Conservation (phyloP, 2,797 vertebrate genomes). For the Remorina albescens region DNA sequence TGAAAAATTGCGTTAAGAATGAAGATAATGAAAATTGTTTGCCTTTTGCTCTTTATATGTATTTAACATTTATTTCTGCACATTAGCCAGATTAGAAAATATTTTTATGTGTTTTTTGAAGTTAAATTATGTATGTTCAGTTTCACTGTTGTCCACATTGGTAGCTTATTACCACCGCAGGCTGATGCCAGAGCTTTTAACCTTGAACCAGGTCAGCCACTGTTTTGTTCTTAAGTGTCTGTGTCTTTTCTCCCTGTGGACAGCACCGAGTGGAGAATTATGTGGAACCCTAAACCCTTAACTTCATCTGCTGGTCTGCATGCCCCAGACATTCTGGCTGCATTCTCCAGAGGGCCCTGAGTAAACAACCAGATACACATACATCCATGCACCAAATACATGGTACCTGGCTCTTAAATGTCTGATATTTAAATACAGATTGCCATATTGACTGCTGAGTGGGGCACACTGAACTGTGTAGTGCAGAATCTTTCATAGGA, state of each 20-base stretch:
- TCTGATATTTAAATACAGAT: constrained; percentile 44
- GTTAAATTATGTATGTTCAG: not conserved
- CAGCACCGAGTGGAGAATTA: constrained; percentile 59
- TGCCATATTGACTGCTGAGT: constrained; percentile 8
- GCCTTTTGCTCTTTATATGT: not conserved
- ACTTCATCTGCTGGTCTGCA: constrained; percentile 66
- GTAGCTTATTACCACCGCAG: constrained; percentile 21
- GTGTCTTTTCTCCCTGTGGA: constrained; percentile 59
- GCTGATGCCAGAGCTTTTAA: constrained; percentile 37
- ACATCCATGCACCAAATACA: constrained; percentile 15
- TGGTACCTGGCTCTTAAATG: constrained; percentile 43
- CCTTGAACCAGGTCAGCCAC: constrained; percentile 56
- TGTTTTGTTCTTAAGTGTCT: constrained; percentile 54
- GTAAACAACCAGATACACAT: constrained; percentile 68
- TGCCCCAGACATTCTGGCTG: constrained; percentile 77
- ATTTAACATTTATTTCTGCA: not conserved
- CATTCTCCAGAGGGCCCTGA: constrained; percentile 73
- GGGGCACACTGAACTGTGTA: constrained; percentile 10
- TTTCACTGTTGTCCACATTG: constrained; percentile 7
- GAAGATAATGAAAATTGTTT: not conserved
- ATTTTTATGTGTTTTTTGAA: not conserved
- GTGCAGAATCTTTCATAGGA: constrained; percentile 20
- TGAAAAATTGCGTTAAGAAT: constrained; percentile 11
- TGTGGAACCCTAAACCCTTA: constrained; percentile 72
- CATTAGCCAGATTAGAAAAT: not conserved